phyloP scores from a whole-genome alignment of 2,113 vertebrate genomes.

The Ammodytes dubius region DNA sequence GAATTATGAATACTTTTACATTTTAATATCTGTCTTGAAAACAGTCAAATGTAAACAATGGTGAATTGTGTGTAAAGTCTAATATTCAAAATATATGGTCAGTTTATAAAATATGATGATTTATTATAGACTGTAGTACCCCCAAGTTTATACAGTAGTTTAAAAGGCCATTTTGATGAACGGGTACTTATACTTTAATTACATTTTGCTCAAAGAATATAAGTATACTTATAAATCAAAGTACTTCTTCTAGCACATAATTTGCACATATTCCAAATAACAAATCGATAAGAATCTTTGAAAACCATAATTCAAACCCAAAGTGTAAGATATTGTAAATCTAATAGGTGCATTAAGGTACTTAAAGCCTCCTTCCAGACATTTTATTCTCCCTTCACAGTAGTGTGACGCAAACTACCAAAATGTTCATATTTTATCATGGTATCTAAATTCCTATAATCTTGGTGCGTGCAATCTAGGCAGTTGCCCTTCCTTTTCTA shows the following conservation, averaged over 20 bases:
- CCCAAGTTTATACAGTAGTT: neutral
- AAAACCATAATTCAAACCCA: neutral
- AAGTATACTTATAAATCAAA: too few species aligned
- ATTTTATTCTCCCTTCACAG: neutral
- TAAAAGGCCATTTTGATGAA: too few species aligned
- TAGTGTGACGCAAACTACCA: neutral
- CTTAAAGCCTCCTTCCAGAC: neutral
- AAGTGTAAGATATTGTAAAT: neutral
- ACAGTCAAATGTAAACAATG: neutral
- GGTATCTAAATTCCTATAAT: neutral
- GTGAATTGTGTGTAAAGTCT: too few species aligned
- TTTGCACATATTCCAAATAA: too few species aligned
- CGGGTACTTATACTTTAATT: too few species aligned
- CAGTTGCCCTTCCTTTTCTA: neutral
- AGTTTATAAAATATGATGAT: neutral
- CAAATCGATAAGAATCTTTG: neutral
- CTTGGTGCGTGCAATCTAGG: neutral
- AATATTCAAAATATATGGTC: neutral
- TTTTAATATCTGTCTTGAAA: neutral
- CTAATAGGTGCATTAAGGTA: neutral
- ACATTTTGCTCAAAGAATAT: too few species aligned
- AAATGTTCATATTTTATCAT: slow-evolving; percentile 6
- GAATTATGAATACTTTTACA: neutral
- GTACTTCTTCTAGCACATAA: too few species aligned
- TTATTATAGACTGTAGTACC: too few species aligned